phyloP scores from a whole-genome alignment of 2,797 vertebrate genomes.

The Pachyuromys duprasi region DNA sequence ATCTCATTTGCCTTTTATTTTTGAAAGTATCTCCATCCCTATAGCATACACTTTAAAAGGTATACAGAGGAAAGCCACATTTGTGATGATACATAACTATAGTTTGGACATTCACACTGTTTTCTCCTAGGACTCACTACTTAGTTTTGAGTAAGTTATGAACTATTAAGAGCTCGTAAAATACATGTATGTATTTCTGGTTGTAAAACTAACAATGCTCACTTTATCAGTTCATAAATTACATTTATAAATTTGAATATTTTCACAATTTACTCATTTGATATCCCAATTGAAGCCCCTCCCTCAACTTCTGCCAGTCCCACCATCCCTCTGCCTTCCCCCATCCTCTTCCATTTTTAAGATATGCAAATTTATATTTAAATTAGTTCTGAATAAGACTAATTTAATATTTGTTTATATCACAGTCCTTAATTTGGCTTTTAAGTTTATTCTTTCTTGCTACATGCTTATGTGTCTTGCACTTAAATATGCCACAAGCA shows the following conservation, averaged over 20 bases:
- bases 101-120: background rate
- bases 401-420: background rate
- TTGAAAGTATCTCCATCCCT: background rate
- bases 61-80: background rate
- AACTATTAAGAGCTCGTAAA: background rate
- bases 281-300: too few relatives aligned
- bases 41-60: background rate
- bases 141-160: background rate
- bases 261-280: too few relatives aligned
- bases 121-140: background rate
- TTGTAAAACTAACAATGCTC: background rate
- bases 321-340: too few relatives aligned
- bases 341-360: background rate
- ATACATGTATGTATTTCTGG: background rate
- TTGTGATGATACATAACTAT: background rate
- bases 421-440: background rate
- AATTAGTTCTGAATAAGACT: background rate
- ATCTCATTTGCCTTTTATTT: background rate
- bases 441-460: background rate
- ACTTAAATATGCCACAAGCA: background rate
- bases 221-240: background rate
- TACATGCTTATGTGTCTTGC: background rate
- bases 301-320: too few relatives aligned
- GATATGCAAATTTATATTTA: background rate
- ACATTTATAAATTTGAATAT: background rate